Base-by-base conservation (phyloP, 2,888 invertebrate genomes). In the Herminia tarsipennalis region DNA sequence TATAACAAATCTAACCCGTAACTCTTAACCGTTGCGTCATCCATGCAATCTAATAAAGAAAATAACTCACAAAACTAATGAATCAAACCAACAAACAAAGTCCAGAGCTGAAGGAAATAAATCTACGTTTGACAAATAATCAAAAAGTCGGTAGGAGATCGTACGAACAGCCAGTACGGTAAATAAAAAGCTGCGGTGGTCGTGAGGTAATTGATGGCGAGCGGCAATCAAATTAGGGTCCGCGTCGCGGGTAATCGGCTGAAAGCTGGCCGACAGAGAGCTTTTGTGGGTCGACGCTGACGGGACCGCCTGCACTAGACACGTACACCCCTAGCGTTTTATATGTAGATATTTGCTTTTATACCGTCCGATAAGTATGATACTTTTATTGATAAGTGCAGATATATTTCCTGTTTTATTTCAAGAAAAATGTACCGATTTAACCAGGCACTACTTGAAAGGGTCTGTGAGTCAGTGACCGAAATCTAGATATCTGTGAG, bases 211-310 rank as follows among this genome's bases (percentile, higher is more conserved):
- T 86, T 87, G 86, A 88, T 85, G 86, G 86, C 79, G 77, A 80
- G 78, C 76, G 79, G 84, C 87, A 88, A 88, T 89, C 88, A 88
- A 89, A 90, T 90, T 88, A 88, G 83, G 82, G 79, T 78, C 74
- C 79, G 81, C 83, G 84, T 84, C 86, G 82, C 80, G 82, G 78
- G 83, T 88, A 88, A 89, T 88, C 88, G 86, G 80, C 86, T 86
- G 86, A 88, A 86, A 86, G 87, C 87, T 83, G 84, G 76, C 83
- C 81, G 84, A 79, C 81, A 75, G 78, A 74, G 73, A 75, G 82
- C 82, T 83, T 84, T 83, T 82, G 83, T 81, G 81, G 77, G 76
- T 69, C 77, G 77, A 54, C 64, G 50, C 62, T 62, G 53, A 57
- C 64, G 48, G 68, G 66, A 46, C 66, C 66, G 54, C 46, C 48